A percentile compares a stretch with the other conserved stretches of the same genome.
Evolutionary conservation across 2,113 vertebrate species (phyloP).

Genomic region (Catharus fuscescens): DNA sequence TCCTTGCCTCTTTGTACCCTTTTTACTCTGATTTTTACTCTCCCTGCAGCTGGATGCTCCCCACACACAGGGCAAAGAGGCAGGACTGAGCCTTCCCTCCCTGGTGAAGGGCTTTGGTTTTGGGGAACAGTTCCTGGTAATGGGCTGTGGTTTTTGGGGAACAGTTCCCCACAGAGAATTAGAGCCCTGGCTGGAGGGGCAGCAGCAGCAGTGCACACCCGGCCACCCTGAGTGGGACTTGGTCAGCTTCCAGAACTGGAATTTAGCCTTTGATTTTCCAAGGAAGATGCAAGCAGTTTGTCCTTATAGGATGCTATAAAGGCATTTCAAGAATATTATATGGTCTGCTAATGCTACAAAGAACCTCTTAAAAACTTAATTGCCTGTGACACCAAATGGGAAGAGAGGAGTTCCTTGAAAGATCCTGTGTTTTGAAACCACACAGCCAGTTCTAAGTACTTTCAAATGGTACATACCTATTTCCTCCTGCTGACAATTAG

Average conservation of each 20-base stretch:
- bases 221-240: background rate
- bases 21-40: background rate
- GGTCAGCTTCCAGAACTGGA: background rate
- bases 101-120: background rate
- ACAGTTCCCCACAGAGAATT: background rate
- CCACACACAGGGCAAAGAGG: background rate
- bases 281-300: conserved; percentile 19
- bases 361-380: conserved; percentile 55
- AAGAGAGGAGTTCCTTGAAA: conserved; percentile 29
- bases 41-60: background rate
- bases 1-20: background rate
- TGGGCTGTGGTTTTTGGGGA: background rate
- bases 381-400: conserved; percentile 49
- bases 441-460: background rate
- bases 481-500: conserved; percentile 29
- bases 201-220: background rate
- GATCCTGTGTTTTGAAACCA: conserved; percentile 26
- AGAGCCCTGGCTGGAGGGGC: background rate
- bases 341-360: conserved; percentile 24
- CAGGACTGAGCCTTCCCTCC: background rate
- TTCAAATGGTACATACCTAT: conserved; percentile 8
- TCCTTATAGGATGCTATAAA: conserved; percentile 39
- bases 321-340: conserved; percentile 7
- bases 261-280: background rate
- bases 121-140: background rate